A percentile compares a stretch with the other conserved stretches of the same genome.
Conservation (phyloP, 1,140 invertebrate species). For the Halictus rubicundus region DNA sequence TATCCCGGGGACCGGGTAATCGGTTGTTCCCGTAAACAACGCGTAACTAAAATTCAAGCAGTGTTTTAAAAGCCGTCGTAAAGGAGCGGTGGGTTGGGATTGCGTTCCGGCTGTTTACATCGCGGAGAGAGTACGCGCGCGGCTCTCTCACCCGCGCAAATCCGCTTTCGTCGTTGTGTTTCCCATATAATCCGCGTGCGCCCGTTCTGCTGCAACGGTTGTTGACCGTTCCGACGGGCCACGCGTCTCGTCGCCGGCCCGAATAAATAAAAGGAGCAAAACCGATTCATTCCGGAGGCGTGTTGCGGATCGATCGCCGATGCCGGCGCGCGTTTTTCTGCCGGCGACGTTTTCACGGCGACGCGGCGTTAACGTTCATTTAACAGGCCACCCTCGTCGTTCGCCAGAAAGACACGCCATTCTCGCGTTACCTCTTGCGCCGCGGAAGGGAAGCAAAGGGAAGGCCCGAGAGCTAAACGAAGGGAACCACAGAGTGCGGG, state of each 20-base stretch:
- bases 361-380: conserved; percentile 36
- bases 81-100: neutral
- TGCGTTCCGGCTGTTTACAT: neutral
- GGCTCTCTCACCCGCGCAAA: neutral
- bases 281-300: neutral
- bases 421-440: conserved; percentile 48
- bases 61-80: conserved; percentile 4
- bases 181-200: neutral
- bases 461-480: no score
- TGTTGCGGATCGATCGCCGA: conserved; percentile 35
- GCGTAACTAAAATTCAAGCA: conserved; percentile 14
- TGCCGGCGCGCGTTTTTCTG: conserved; percentile 16
- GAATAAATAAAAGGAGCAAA: neutral
- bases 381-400: conserved; percentile 57
- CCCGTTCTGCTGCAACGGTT: no score
- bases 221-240: no score
- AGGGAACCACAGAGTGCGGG: no score
- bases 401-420: conserved; percentile 47
- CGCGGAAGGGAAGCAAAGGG: conserved; percentile 8
- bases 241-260: neutral
- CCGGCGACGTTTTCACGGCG: conserved; percentile 29
- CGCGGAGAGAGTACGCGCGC: no score
- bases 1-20: neutral
- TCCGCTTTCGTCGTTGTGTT: neutral
- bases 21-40: neutral